phyloP scores from a whole-genome alignment of 2,888 invertebrate species.

The Frankliniella intonsa region DNA sequence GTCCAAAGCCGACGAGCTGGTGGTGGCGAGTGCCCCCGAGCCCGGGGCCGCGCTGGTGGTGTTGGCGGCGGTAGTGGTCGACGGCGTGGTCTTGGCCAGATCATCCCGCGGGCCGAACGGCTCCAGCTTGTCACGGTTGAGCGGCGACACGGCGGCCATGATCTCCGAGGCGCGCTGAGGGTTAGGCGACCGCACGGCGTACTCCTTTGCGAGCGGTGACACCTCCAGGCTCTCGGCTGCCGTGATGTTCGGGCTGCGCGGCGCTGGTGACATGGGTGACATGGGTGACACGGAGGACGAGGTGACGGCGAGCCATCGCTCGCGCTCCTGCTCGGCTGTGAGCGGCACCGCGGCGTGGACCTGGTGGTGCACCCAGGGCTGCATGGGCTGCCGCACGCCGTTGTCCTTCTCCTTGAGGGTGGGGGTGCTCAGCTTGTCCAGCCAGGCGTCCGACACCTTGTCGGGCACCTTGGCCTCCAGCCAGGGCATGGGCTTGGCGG shows the following conservation, averaged over 20 bases:
- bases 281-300: neutral
- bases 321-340: neutral
- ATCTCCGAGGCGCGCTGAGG: neutral
- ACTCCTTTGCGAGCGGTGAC: conserved; percentile 2
- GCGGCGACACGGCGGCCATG: conserved; percentile 4
- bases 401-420: conserved; percentile 10
- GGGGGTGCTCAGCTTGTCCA: conserved; percentile 7
- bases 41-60: conserved; percentile 24
- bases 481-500: neutral
- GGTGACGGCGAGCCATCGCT: neutral
- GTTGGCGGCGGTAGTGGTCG: conserved; percentile 41
- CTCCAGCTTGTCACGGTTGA: conserved; percentile 16
- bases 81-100: conserved; percentile 36
- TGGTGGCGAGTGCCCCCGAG: neutral
- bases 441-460: neutral
- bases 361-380: neutral
- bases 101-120: neutral
- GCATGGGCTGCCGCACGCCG: neutral
- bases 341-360: neutral
- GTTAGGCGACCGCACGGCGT: neutral
- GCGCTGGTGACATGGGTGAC: neutral
- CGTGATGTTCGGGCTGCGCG: neutral
- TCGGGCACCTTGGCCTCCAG: conserved; percentile 2
- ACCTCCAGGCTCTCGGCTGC: neutral
- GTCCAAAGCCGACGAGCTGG: conserved; percentile 38